phyloP scores from a whole-genome alignment of 1,140 invertebrate species.

The Caenorhabditis inopinata region DNA sequence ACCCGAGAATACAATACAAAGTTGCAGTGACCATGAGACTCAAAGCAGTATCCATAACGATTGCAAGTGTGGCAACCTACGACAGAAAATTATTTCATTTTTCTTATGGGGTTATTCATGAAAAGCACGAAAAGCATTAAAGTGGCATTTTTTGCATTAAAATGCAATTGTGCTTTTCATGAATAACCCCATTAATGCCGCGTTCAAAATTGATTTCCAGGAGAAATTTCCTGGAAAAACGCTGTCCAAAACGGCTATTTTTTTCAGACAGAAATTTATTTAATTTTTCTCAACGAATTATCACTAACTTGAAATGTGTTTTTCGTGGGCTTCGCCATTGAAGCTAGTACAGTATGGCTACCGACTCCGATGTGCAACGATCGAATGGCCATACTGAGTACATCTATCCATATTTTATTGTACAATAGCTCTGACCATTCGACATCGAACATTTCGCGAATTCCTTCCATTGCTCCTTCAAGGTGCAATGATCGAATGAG shows the following conservation, averaged over 20 bases:
- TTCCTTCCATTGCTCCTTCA: not conserved
- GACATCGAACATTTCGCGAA: not conserved
- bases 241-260: too few relatives aligned
- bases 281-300: too few relatives aligned
- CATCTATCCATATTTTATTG: not conserved
- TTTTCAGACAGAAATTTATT: too few relatives aligned
- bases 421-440: not conserved
- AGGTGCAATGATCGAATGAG: not conserved
- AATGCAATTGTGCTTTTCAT: too few relatives aligned
- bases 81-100: too few relatives aligned
- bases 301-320: not conserved
- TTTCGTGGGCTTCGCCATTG: not conserved
- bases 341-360: not conserved
- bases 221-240: too few relatives aligned
- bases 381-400: not conserved
- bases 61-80: not conserved
- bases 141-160: too few relatives aligned
- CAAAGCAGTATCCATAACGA: not conserved
- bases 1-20: not conserved
- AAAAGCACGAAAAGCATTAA: too few relatives aligned
- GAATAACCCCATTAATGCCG: too few relatives aligned
- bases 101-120: too few relatives aligned
- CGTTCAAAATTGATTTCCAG: too few relatives aligned
- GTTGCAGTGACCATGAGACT: not conserved
- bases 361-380: not conserved